Evolutionary conservation across 2,888 invertebrate species (phyloP).

Genomic region (Bedellia somnulentella): DNA sequence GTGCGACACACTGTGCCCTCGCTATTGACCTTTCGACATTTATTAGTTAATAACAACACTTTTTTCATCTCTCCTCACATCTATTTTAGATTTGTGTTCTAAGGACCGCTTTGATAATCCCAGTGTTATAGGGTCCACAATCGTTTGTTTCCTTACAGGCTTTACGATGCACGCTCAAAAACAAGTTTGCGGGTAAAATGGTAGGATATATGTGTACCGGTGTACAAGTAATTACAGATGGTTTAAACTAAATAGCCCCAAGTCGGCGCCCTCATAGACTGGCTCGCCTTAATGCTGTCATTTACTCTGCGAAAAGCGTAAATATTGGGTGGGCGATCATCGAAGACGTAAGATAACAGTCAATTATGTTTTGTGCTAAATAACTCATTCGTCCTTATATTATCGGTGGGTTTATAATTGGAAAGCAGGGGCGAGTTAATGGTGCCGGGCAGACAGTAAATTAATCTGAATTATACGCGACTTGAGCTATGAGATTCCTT

Average conservation of each 20-base stretch:
- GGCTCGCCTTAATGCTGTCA: slow-evolving; percentile 32
- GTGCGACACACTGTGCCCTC: neutral
- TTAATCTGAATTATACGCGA: no score
- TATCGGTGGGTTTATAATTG: slow-evolving; percentile 12
- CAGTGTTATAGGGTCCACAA: no score
- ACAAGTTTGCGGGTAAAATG: no score
- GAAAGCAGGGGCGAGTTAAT: neutral
- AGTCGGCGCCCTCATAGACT: slow-evolving; percentile 20
- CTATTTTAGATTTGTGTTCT: no score
- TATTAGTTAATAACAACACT: slow-evolving; percentile 10
- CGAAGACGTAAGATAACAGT: slow-evolving; percentile 13
- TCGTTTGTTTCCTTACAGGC: no score
- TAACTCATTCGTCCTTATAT: slow-evolving; percentile 27
- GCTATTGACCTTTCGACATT: no score
- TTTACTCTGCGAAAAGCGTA: slow-evolving; percentile 31
- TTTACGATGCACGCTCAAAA: no score
- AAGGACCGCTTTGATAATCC: no score
- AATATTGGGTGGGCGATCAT: slow-evolving; percentile 19
- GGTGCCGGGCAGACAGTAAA: no score
- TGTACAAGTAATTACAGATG: slow-evolving; percentile 49
- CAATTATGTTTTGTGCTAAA: slow-evolving; percentile 29
- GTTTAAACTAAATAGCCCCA: slow-evolving; percentile 46
- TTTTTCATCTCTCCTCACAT: no score
- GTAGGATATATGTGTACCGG: slow-evolving; percentile 36
- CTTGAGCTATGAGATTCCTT: no score